Evolutionary conservation across 2,888 invertebrate genomes (phyloP), one percentile per base, ranked within the genome.

Genomic region (Strigamia maritima): DNA sequence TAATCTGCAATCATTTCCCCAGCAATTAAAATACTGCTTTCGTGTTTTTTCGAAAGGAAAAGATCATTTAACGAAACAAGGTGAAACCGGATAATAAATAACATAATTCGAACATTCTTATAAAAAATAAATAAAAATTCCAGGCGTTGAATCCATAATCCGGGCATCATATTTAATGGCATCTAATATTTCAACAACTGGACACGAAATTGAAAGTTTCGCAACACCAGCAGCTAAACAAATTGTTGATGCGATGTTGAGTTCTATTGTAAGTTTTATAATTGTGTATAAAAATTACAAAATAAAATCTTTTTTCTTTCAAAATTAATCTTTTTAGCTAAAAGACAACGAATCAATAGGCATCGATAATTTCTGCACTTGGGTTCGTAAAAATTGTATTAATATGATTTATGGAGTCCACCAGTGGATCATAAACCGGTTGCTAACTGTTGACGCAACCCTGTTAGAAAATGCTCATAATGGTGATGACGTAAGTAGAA

Each of bases 1-100:
- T 2, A 38, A 54, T 3, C 24, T 79, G 1, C 19, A 19, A 7
- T 24, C 79, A n/a, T 22, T 74, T 19, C 16, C 44, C 8, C 74
- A 79, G 8, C 74, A 35, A 75, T 19, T 79, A 2, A 79, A 79
- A 75, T 75, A 74, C 28, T 79, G 74, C 26, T 24, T 79, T 28
- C 38, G 4, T 40, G 75, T 79, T 1, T 79, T 79, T 74, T 16
- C 79, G 19, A 49, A 60, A 12, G 49, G 49, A 19, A 79, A 79
- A 79, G 75, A 79, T 16, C 31, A 78, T 44, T 14, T 78, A n/a
- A 75, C 78, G 16, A 78, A 19, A 65, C n/a, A 78, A 65, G 78
- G 78, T 60, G 8, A 19, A 16, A 54, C 44, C 14, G n/a, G n/a
- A 44, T 60, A 19, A 22, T 4, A 19, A 22, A 54, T 54, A 22